Evolutionary conservation across 1,140 invertebrate genomes (phyloP).

Genomic region (Drosophila parvula): DNA sequence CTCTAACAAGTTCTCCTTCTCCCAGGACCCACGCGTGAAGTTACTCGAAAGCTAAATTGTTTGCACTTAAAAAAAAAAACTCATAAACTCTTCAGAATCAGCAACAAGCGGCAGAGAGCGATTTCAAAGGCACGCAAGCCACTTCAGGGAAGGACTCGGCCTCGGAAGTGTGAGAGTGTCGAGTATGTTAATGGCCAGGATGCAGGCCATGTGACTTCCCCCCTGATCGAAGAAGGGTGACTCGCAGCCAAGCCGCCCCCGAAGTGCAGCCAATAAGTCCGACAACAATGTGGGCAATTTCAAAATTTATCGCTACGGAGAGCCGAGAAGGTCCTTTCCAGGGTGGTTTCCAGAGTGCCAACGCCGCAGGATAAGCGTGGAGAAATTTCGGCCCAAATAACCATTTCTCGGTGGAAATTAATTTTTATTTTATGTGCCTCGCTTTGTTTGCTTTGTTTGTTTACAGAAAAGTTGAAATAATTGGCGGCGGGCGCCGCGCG

Average conservation of each 20-base stretch:
- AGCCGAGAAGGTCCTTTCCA: constrained; percentile 17
- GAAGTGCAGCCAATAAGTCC: constrained; percentile 63
- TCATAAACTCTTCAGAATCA: constrained; percentile 26
- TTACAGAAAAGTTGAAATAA: constrained; percentile 77
- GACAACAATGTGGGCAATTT: constrained; percentile 68
- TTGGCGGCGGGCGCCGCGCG: constrained; percentile 59
- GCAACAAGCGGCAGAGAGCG: constrained; percentile 36
- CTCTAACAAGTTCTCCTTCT: background rate
- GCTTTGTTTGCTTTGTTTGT: constrained; percentile 60
- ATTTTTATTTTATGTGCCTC: constrained; percentile 77
- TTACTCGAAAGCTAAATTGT: constrained; percentile 50
- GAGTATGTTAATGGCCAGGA: constrained; percentile 71
- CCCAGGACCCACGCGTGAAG: background rate
- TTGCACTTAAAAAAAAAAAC: constrained; percentile 58
- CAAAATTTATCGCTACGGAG: constrained; percentile 51
- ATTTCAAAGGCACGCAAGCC: constrained; percentile 63
- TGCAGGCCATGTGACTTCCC: constrained; percentile 66
- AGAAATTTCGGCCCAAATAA: constrained; percentile 75
- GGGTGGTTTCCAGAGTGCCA: constrained; percentile 57
- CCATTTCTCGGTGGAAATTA: constrained; percentile 76
- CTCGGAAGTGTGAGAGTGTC: constrained; percentile 55
- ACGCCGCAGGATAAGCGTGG: constrained; percentile 29
- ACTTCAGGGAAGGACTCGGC: constrained; percentile 22
- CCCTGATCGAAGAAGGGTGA: constrained; percentile 16
- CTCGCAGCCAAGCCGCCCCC: constrained; percentile 42